Conservation (phyloP, 2,888 invertebrate species). For the Phalera bucephala region DNA sequence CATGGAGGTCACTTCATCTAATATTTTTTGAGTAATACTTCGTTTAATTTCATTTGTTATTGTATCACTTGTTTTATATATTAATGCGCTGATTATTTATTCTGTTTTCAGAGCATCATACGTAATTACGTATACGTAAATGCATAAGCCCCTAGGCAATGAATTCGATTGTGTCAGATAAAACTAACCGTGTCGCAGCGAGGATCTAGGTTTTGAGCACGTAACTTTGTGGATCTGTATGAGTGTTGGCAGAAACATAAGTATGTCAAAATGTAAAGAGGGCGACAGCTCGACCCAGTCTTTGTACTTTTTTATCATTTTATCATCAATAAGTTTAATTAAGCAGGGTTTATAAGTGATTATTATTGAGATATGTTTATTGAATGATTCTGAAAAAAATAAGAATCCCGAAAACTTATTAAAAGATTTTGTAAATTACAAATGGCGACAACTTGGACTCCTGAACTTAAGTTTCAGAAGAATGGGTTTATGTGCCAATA, state of each 20-base stretch:
- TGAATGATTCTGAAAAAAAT: neutral
- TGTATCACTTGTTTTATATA: too few species aligned
- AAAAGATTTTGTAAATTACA: too few species aligned
- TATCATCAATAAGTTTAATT: constrained; percentile 12
- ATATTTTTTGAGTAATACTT: too few species aligned
- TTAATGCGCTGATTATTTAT: too few species aligned
- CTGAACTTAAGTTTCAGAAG: neutral
- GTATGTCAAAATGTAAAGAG: constrained; percentile 62
- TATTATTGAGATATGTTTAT: neutral
- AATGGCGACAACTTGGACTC: too few species aligned
- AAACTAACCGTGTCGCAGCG: constrained; percentile 66
- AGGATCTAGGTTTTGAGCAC: constrained; percentile 74
- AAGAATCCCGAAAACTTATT: too few species aligned
- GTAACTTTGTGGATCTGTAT: constrained; percentile 58
- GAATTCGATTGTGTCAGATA: constrained; percentile 59
- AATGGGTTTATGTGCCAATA: constrained; percentile 10
- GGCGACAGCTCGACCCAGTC: constrained; percentile 43
- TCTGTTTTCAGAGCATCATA: too few species aligned
- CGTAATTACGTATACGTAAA: constrained; percentile 27
- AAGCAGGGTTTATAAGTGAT: neutral
- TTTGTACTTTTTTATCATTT: constrained; percentile 14
- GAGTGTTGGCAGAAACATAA: constrained; percentile 53
- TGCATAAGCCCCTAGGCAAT: constrained; percentile 38
- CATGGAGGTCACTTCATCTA: too few species aligned
- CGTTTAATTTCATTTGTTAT: too few species aligned